Evolutionary conservation across 1,140 invertebrate genomes (phyloP), one percentile per base, ranked within the genome.

Genomic region (Drosophila nigrodunni): DNA sequence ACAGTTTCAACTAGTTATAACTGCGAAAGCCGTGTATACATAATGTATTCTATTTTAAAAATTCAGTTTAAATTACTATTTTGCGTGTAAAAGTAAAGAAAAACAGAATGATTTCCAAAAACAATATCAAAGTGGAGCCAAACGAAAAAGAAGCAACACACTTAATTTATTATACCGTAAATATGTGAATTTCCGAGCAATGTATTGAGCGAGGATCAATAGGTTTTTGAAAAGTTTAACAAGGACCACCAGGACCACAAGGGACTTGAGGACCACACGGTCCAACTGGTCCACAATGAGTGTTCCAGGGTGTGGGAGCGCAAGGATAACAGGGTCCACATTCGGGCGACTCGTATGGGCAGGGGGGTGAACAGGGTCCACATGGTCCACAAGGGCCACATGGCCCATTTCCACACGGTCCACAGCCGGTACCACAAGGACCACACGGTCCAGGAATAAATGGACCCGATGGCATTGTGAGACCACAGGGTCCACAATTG

Each of bases 311-410:
- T 13, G 41, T 43, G n/a, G 41, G 41, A 43, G 41, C 41, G 13
- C 41, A 43, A 11, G 41, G 41, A n/a, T 43, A 43, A 43, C 41
- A 43, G n/a, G 41, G 41, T 43, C 41, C 41, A 43, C 41, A 43
- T n/a, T 43, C 41, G 11, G 41, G 41, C 5, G 41, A 43, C 13
- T 43, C 41, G 41, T 43, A 43, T 10, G 41, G 41, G 41, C 41
- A 43, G 13, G 41, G 41, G 3, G 41, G 41, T 5, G 41, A 43
- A 4, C 41, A 43, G 41, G 41, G 41, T 13, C 41, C 41, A n/a
- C 41, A 43, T 43, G 41, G 41, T 43, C 41, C 41, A 7, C 41
- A 43, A 5, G 41, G 41, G 6, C 41, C 41, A 43, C 41, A 43
- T 13, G 41, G 41, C 13, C 41, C 41, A n/a, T 43, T 43, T 13